Base-by-base conservation (phyloP, 1,140 invertebrate genomes). In the Pseudomyrmex cubaensis region DNA sequence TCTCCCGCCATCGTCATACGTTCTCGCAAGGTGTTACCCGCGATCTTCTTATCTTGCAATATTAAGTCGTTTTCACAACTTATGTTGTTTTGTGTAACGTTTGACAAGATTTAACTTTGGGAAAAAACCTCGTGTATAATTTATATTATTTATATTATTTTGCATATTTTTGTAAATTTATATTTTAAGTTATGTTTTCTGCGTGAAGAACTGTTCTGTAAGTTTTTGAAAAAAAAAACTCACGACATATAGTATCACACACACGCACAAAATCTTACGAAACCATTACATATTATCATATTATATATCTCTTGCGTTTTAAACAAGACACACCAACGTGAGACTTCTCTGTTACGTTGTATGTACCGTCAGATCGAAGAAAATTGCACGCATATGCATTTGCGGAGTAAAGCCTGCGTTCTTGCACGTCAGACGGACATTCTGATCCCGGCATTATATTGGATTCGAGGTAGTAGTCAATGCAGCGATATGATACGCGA, bases 361-460 rank as follows among this genome's bases (percentile, higher is more conserved):
- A n/a, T 8, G 7, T 13, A 17, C 66, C 8, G 25, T 44, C 64
- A 50, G 15, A 35, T 50, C 25, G 2, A 35, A 77, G 50, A 44
- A 67, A 77, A 77, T 77, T 13, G 50, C 50, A 48, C 44, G n/a
- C 17, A 48, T 66, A 35, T 35, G 35, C 35, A 76, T 25, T 76
- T 54, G 17, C 48, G 1, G 25, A 17, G n/a, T 77, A 67, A 77
- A 69, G 52, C 17, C 17, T 2, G 57, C 73, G 59, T 75, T 75
- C 73, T 75, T 63, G 59, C 73, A 77, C 52, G 75, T 69, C 52
- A n/a, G 63, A n/a, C 13, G 3, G 50, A 44, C 25, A 54, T 77
- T 66, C 62, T 10, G 61, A 76, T 63, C 25, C 46, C 17, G 46
- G n/a, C 12, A 52, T 64, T 76, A 56, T 66, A 46, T 67, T 56